phyloP scores from a whole-genome alignment of 2,113 vertebrate species.

The Phycodurus eques region DNA sequence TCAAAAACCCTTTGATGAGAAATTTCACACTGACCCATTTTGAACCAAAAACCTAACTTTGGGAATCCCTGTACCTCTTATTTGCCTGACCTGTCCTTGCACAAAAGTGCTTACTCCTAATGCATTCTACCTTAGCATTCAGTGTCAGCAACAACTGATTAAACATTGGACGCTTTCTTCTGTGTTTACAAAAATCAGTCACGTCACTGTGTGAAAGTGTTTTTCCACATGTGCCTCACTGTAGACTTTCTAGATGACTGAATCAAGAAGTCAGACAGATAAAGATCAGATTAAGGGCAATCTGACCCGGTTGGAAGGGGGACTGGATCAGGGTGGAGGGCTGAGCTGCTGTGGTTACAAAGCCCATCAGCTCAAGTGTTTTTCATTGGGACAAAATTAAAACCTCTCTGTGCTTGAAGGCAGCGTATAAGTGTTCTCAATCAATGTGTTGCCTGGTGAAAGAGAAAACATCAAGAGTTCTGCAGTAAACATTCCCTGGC shows the following conservation, averaged over 20 bases:
- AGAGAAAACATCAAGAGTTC: neutral
- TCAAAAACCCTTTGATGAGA: neutral
- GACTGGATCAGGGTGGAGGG: slow-evolving; percentile 32
- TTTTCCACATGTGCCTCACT: neutral
- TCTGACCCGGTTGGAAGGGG: slow-evolving; percentile 40
- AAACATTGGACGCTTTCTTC: neutral
- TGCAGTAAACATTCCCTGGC: neutral
- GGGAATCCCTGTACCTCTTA: neutral
- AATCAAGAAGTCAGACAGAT: slow-evolving; percentile 53
- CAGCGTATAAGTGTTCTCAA: neutral
- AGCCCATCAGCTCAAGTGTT: slow-evolving; percentile 23
- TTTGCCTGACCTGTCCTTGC: neutral
- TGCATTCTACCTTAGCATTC: neutral
- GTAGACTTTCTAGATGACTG: slow-evolving; percentile 45
- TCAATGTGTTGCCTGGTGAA: neutral
- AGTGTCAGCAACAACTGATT: neutral
- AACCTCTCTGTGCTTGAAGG: neutral
- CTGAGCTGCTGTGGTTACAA: slow-evolving; percentile 34
- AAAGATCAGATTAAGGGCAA: slow-evolving; percentile 65
- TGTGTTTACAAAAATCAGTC: neutral
- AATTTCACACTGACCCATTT: neutral
- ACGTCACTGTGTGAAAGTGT: neutral
- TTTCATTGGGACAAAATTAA: slow-evolving; percentile 5
- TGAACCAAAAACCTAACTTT: neutral
- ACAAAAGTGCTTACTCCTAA: neutral